Evolutionary conservation across 2,888 invertebrate species (phyloP), one percentile per base, ranked within the genome.

Genomic region (Drosophila sordidapex): DNA sequence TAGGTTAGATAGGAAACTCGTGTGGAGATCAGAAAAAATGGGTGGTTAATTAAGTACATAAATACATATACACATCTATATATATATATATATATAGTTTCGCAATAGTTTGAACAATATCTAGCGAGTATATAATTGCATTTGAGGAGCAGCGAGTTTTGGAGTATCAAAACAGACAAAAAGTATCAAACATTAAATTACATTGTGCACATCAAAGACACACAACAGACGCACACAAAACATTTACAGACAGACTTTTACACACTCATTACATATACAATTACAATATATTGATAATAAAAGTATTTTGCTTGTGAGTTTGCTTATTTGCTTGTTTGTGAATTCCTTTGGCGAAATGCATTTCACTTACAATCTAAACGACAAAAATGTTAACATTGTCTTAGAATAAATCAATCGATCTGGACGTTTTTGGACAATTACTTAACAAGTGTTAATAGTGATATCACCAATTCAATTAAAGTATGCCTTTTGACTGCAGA

Each of bases 341-440:
- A 84, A 82, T 84, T 89, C 88, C 83, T 89, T 84, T 89, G 88
- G 83, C 83, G 75, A 84, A 84, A 84, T 89, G 83, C 83, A 76
- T 75, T 82, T 70, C 51, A 48, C 82, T 74, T 79, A 79, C 27
- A 63, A 46, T 60, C 82, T 79, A 73, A 63, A 63, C 65, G 64
- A 78, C 63, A 77, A 64, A 61, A 82, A 70, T 80, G 77, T 88
- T 90, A 83, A 76, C 81, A 72, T 76, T 86, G 70, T 59, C 76
- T 72, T 74, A 76, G 75, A 85, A 74, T 76, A 62, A 88, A 80
- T 82, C 79, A 77, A 86, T 82, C 82, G 76, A 87, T 79, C 69
- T 85, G 88, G 88, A 88, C 88, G 89, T 90, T 69, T 74, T 53
- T 68, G 21, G 70, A 88, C 73, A 57, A 49, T 53, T 74, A 78